Base-by-base conservation (phyloP, 2,797 vertebrate genomes). In the Crocodylus rhombifer region DNA sequence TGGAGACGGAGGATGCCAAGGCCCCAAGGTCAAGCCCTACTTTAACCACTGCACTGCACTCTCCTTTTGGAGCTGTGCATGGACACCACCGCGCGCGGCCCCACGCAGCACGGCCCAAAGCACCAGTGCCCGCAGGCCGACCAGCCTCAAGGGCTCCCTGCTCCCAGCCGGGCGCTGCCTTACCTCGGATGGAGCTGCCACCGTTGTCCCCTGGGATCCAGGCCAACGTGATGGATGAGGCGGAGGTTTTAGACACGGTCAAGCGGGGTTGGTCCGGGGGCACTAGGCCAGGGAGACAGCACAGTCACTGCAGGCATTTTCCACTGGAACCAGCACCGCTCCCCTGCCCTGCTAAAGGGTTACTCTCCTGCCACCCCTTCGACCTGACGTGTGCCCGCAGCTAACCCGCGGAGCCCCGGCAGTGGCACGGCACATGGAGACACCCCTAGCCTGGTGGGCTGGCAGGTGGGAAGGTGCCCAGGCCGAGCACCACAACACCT, bases 191-290 rank as follows among this genome's bases (percentile, higher is more conserved):
- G 73, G 99, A 99, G 98, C 99, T 99, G 93, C 99, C 99, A 33
- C 99, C 99, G 2, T 99, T 99, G 98, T 99, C 99, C 63, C 99
- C 99, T 4, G 99, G 99, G 91, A 99, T 99, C 99, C 99, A 99
- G 92, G 99, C 98, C 96, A 99, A 97, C 0, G 99, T 99, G 96
- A 99, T 99, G 93, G 99, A 99, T 0, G 99, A 99, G 12, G 99
- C 99, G 0, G 99, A 99, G 80, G 99, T 99, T 97, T 99, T 99
- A 95, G 99, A 99, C 73, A 99, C 99, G 0, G 99, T 99, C 81
- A 99, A 98, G 83, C 99, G 99, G 11, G 99, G 99, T 96, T 99
- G 99, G 96, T 99, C 99, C 0, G 99, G 99, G 60, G 99, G 99
- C 69, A 99, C 99, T 99, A 3, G 9, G 62, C 14, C 81, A 67